Base-by-base conservation (phyloP, 2,888 invertebrate genomes). In the Microchrysa polita region DNA sequence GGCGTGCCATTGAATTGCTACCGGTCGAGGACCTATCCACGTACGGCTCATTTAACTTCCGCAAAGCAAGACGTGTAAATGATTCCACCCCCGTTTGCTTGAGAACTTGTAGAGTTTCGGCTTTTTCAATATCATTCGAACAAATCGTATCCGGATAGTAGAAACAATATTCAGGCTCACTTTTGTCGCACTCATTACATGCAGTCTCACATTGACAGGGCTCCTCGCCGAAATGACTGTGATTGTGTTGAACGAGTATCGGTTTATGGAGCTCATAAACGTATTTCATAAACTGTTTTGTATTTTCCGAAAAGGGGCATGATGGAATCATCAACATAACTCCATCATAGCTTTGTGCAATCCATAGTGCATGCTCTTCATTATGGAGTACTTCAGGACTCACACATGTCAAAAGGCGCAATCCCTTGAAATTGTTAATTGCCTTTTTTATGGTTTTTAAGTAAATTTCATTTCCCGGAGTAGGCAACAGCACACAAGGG, bases 271-370 rank as follows among this genome's bases (percentile, higher is more conserved):
- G 67, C 0, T 63, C 63, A 71, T 78, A 79, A 1, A 77, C 75
- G 34, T 75, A 69, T 27, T 79, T 76, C 34, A 83, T 76, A 7
- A 83, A 77, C 22, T 76, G 74, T 14, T 72, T 63, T 10, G 52
- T 52, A 7, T 4, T 48, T 10, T 60, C 72, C 1, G 0, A 16
- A 2, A 59, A 18, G 10, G 59, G 59, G 23, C 72, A 60, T 5
- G 48, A n/a, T n/a, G 27, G 9, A 42, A n/a, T 1, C 59, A 63
- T n/a, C 69, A 75, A 53, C 80, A 81, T 0, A 82, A 73, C 1
- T 81, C 52, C 14, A 82, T 81, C 0, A 82, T 83, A 75, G 83
- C 82, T 73, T 81, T 79, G 63, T 0, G 77, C 77, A 18, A 81
- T 78, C 81, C 82, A 81, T 44, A 79, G 74, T 0, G 79, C 67